These are phyloP conservation scores for Nasonia longicornis DNA, from an alignment of 1,140 invertebrate species.

Conservation along the genomic window DNA sequence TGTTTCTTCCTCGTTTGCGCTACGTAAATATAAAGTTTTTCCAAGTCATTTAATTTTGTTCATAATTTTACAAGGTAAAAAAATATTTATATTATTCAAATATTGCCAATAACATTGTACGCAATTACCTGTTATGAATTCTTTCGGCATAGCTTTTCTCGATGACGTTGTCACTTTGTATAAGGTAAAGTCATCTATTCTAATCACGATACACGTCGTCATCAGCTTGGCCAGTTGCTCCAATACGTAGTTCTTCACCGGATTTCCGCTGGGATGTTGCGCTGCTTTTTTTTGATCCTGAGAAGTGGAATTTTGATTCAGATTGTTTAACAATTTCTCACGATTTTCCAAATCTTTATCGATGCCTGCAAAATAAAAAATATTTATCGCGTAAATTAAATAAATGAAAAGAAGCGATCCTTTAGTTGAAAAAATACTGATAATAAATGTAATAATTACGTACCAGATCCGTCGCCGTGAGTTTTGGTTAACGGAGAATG, in stretches of 20 bases:
- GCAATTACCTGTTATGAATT: constrained; percentile 83
- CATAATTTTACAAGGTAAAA: constrained; percentile 9
- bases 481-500: constrained; percentile 72
- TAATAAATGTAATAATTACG: constrained; percentile 5
- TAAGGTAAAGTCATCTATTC: constrained; percentile 89
- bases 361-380: constrained; percentile 50
- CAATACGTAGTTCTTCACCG: constrained; percentile 77
- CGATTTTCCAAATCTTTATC: constrained; percentile 56
- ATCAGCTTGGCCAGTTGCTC: constrained; percentile 87
- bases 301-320: constrained; percentile 52
- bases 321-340: constrained; percentile 53
- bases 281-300: constrained; percentile 58
- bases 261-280: constrained; percentile 64
- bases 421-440: constrained; percentile 6
- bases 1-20: constrained; percentile 68
- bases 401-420: constrained; percentile 10
- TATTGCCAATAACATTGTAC: not conserved
- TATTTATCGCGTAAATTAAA: not conserved
- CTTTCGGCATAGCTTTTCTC: constrained; percentile 77
- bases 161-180: constrained; percentile 85
- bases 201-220: constrained; percentile 90
- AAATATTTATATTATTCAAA: constrained; percentile 9
- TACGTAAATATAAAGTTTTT: constrained; percentile 52
- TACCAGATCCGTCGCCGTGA: constrained; percentile 58
- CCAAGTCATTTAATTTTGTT: constrained; percentile 28